Conservation (phyloP, 2,888 invertebrate genomes). For the Campoletis raptor region DNA sequence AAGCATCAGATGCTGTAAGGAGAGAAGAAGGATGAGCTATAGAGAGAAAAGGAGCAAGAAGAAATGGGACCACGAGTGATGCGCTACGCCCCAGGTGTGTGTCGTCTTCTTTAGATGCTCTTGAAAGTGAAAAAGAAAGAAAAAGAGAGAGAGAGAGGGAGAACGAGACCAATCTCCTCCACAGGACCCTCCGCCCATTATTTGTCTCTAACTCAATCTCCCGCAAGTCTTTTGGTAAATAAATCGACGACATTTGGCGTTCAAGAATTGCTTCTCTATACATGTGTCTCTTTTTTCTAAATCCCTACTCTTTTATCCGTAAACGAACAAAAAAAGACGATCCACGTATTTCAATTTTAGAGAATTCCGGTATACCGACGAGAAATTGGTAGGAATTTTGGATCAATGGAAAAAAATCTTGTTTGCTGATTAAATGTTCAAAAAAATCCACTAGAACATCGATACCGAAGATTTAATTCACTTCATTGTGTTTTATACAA, state of each 20-base stretch:
- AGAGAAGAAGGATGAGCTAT: conserved; percentile 23
- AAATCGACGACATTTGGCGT: conserved; percentile 76
- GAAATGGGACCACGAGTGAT: conserved; percentile 42
- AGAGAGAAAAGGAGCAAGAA: conserved; percentile 26
- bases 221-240: conserved; percentile 73
- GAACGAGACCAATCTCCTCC: conserved; percentile 53
- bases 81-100: conserved; percentile 49
- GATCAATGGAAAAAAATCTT: not conserved
- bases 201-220: conserved; percentile 78
- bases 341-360: conserved; percentile 11
- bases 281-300: conserved; percentile 22
- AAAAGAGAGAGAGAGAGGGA: not conserved
- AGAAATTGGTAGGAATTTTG: not conserved
- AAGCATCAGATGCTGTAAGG: conserved; percentile 52
- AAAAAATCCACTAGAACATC: not conserved
- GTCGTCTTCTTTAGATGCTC: conserved; percentile 23
- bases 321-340: not conserved
- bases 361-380: not conserved
- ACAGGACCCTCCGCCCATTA: conserved; percentile 72
- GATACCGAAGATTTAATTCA: no score
- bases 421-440: not conserved
- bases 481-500: not conserved
- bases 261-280: conserved; percentile 51
- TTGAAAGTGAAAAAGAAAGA: conserved; percentile 7
- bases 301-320: not conserved